A percentile compares a stretch with the other conserved stretches of the same genome.
These are phyloP conservation scores for Enteromius afrohamiltoni DNA, from an alignment of 2,797 vertebrate species.

Conservation along the genomic window DNA sequence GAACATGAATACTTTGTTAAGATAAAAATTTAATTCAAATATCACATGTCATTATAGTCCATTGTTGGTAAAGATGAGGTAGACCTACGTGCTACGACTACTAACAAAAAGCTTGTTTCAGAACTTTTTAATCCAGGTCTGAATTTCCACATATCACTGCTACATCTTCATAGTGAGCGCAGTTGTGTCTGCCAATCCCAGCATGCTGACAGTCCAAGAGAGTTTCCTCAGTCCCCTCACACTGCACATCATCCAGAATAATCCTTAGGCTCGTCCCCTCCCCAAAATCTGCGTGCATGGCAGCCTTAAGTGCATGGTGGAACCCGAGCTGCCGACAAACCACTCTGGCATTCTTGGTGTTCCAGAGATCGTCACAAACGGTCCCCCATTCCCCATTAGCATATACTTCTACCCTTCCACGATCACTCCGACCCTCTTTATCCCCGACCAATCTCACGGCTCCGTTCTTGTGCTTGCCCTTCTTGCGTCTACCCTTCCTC, in stretches of 20 bases:
- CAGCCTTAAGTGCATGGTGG: slow-evolving; percentile 75
- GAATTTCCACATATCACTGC: slow-evolving; percentile 84
- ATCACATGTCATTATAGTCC: slow-evolving; percentile 6
- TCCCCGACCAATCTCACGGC: slow-evolving; percentile 80
- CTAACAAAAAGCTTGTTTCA: slow-evolving; percentile 36
- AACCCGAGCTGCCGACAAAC: slow-evolving; percentile 93
- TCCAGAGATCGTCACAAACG: slow-evolving; percentile 91
- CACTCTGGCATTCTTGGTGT: slow-evolving; percentile 74
- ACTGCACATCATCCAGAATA: slow-evolving; percentile 89
- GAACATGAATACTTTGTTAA: not conserved
- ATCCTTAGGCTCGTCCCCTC: slow-evolving; percentile 82
- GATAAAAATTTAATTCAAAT: slow-evolving; percentile 23
- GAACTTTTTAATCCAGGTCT: slow-evolving; percentile 7
- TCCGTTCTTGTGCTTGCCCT: slow-evolving; percentile 75
- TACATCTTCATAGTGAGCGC: slow-evolving; percentile 88
- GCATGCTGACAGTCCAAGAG: slow-evolving; percentile 86
- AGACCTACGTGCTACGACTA: slow-evolving; percentile 55
- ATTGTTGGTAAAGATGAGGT: slow-evolving; percentile 50
- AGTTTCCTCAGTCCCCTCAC: slow-evolving; percentile 80
- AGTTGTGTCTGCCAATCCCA: slow-evolving; percentile 83
- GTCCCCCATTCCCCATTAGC: slow-evolving; percentile 86
- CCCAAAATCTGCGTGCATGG: slow-evolving; percentile 88
- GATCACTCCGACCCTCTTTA: slow-evolving; percentile 63
- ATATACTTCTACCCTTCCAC: slow-evolving; percentile 87
- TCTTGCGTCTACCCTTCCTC: slow-evolving; percentile 69